Evolutionary conservation across 2,113 vertebrate genomes (phyloP).

Genomic region (Notarius lentiginosus): DNA sequence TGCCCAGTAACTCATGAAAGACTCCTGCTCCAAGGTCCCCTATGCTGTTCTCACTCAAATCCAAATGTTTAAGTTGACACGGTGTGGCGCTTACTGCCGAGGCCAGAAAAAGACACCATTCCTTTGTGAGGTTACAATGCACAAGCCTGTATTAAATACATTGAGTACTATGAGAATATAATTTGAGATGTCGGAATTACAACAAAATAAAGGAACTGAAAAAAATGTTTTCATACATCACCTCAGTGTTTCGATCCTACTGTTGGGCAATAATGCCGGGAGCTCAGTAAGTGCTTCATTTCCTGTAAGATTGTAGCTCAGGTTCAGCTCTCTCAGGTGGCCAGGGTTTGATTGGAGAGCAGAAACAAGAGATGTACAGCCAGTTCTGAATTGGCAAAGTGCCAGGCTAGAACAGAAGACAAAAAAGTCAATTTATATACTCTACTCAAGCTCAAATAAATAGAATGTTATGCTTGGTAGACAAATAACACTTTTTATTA

Average conservation of each 20-base stretch:
- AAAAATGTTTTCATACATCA: neutral
- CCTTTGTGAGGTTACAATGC: constrained; percentile 36
- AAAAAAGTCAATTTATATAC: neutral
- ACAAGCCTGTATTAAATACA: constrained; percentile 14
- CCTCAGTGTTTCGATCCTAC: constrained; percentile 34
- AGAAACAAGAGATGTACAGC: constrained; percentile 13
- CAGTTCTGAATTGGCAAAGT: constrained; percentile 22
- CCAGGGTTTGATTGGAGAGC: constrained; percentile 32
- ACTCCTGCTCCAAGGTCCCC: constrained; percentile 34
- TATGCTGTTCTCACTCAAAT: constrained; percentile 37
- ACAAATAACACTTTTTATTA: neutral
- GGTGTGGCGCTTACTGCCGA: constrained; percentile 31
- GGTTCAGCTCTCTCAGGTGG: constrained; percentile 37
- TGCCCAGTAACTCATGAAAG: constrained; percentile 32
- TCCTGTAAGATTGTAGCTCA: constrained; percentile 42
- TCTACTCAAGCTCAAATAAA: neutral
- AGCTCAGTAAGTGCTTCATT: constrained; percentile 1
- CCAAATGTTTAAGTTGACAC: constrained; percentile 40
- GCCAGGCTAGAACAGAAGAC: constrained; percentile 5
- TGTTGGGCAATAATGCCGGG: constrained; percentile 11
- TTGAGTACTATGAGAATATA: neutral
- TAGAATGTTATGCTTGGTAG: neutral
- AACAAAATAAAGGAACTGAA: neutral
- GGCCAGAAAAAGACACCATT: constrained; percentile 37
- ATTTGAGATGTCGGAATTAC: neutral